A percentile compares a stretch with the other conserved stretches of the same genome.
phyloP scores from a whole-genome alignment of 2,797 vertebrate genomes.

The Channallabes apus region DNA sequence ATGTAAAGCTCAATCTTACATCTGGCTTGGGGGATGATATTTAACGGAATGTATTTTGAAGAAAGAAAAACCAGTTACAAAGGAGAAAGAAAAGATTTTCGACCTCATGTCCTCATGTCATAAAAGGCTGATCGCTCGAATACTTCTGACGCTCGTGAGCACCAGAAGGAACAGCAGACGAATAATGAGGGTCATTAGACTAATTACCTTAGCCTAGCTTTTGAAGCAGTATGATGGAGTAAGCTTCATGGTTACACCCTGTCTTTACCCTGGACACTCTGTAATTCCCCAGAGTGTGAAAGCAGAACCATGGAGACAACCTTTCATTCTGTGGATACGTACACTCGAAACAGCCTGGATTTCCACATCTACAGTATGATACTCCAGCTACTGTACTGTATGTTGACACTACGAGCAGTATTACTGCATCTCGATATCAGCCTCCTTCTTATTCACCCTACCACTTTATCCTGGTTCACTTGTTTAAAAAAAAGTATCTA shows the following conservation, averaged over 20 bases:
- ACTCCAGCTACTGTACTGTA: constrained; percentile 60
- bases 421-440: not conserved
- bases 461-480: constrained; percentile 71
- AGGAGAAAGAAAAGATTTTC: not conserved
- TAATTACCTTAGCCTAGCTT: constrained; percentile 58
- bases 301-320: constrained; percentile 39
- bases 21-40: not conserved
- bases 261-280: constrained; percentile 20
- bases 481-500: constrained; percentile 66
- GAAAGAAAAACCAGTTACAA: not conserved
- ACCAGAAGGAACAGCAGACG: constrained; percentile 33
- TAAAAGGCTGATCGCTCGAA: not conserved
- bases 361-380: constrained; percentile 51
- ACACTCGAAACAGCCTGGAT: constrained; percentile 37
- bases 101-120: not conserved
- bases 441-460: not conserved
- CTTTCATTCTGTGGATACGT: constrained; percentile 34
- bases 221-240: constrained; percentile 42
- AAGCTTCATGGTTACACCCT: not conserved
- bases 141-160: constrained; percentile 24
- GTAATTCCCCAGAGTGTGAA: constrained; percentile 21
- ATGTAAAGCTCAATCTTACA: constrained; percentile 2
- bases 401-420: not conserved
- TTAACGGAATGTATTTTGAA: not conserved
- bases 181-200: constrained; percentile 61